Base-by-base conservation (phyloP, 2,888 invertebrate genomes). In the Cordylochernes scorpioides region DNA sequence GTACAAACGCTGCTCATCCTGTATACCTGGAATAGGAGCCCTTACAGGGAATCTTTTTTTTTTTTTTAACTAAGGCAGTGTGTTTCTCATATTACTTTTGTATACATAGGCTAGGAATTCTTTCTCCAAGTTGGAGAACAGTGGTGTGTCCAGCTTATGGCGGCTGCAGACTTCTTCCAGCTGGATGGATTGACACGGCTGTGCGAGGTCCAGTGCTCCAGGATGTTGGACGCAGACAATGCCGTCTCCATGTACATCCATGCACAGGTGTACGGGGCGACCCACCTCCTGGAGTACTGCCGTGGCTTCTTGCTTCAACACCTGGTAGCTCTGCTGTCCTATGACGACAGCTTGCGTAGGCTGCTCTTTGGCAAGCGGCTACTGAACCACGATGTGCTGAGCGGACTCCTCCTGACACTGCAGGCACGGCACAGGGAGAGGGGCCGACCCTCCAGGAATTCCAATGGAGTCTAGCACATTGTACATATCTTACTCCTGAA, bases 231-330 rank as follows among this genome's bases (percentile, higher is more conserved):
- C 46, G 61, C 77, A 36, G 77, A 80, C 47, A 82, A 80, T 50
- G 71, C 80, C 26, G 78, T 80, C 27, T 75, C 78, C 12, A 74
- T 82, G 61, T 84, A 82, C 47, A 80, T 80, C 45, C 80, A 82
- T 50, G 80, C 80, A 26, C 80, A 80, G 68, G 75, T 73, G 52
- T 80, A 82, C 49, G 77, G 73, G 46, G 80, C 80, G 16, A 64
- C 67, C 18, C 74, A 77, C 50, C 59, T 82, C 21, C 55, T 82
- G 46, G 78, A 80, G 53, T 80, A 75, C 52, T 80, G 80, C 48
- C 80, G 80, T 57, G 77, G 77, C 29, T 80, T 78, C 51, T 58
- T 82, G 15, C 61, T 82, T 25, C 80, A 82, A 55, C 80, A 82
- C 48, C 75, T 82, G 77, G 77, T 80, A n/a, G 75, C 78, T n/a